These are phyloP conservation scores for Tanytarsus gracilentus DNA, from an alignment of 2,888 invertebrate species.

Conservation along the genomic window DNA sequence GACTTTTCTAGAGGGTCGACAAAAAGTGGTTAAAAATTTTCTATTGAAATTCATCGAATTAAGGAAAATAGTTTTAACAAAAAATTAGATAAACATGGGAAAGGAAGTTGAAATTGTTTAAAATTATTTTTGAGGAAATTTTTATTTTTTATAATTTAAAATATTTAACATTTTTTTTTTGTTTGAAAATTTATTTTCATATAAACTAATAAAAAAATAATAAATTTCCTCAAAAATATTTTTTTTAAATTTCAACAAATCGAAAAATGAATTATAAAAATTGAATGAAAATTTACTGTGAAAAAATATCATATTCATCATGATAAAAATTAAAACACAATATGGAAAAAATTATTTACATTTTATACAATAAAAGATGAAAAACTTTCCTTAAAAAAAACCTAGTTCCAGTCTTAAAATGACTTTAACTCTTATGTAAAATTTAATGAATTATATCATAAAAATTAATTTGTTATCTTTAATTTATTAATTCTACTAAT, in stretches of 20 bases:
- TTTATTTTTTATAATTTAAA: too few relatives aligned
- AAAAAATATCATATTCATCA: constrained; percentile 6
- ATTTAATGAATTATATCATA: constrained; percentile 27
- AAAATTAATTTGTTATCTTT: constrained; percentile 26
- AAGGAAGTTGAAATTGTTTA: too few relatives aligned
- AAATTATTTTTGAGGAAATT: too few relatives aligned
- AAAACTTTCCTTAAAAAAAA: constrained; percentile 11
- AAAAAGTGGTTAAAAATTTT: too few relatives aligned
- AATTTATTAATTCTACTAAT: constrained; percentile 19
- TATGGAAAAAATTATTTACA: constrained; percentile 25
- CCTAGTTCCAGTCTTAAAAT: constrained; percentile 27
- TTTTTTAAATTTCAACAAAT: too few relatives aligned
- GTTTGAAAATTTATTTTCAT: too few relatives aligned
- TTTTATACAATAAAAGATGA: constrained; percentile 21
- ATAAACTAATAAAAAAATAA: too few relatives aligned
- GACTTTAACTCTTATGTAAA: constrained; percentile 28
- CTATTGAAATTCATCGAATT: too few relatives aligned
- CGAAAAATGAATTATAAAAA: constrained; percentile 8
- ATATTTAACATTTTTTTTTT: not conserved
- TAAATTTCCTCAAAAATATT: too few relatives aligned
- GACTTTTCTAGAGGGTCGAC: too few relatives aligned
- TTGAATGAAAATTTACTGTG: constrained; percentile 5
- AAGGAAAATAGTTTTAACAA: too few relatives aligned
- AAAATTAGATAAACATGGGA: too few relatives aligned
- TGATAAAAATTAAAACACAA: not conserved